A percentile compares a stretch with the other conserved stretches of the same genome.
These are phyloP conservation scores for Florisuga fusca DNA, from an alignment of 2,797 vertebrate species.

Conservation along the genomic window DNA sequence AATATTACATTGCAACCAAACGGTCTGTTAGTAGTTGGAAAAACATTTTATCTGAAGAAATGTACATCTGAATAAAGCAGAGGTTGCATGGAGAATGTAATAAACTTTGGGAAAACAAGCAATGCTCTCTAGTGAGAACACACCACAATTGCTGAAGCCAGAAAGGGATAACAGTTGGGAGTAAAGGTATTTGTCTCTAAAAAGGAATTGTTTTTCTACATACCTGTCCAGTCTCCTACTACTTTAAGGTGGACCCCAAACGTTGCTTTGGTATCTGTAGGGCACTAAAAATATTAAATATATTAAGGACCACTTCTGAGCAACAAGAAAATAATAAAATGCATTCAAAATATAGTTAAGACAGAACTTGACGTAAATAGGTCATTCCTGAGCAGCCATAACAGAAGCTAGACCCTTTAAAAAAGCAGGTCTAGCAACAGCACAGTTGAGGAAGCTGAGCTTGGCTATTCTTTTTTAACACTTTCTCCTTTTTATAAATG, in stretches of 20 bases:
- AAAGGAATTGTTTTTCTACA: conserved; percentile 69
- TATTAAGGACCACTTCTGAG: conserved; percentile 53
- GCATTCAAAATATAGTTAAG: conserved; percentile 33
- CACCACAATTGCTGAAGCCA: background rate
- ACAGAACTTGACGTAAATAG: background rate
- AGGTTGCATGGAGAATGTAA: background rate
- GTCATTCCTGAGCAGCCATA: background rate
- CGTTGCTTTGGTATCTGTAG: conserved; percentile 90
- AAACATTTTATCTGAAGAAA: background rate
- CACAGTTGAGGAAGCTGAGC: background rate
- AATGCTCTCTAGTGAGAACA: background rate
- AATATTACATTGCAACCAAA: background rate
- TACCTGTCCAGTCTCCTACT: conserved; percentile 98
- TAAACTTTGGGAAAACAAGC: background rate
- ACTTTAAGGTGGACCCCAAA: conserved; percentile 96
- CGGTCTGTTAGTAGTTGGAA: background rate
- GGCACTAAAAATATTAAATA: conserved; percentile 88
- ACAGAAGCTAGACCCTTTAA: background rate
- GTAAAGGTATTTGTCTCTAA: conserved; percentile 27
- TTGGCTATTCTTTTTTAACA: background rate
- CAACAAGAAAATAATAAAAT: conserved; percentile 22
- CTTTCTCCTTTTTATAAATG: background rate
- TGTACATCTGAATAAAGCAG: background rate
- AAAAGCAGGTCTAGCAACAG: background rate
- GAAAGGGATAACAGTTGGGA: background rate